These are phyloP conservation scores for Pelodiscus sinensis DNA, from an alignment of 2,113 vertebrate species.

Conservation along the genomic window DNA sequence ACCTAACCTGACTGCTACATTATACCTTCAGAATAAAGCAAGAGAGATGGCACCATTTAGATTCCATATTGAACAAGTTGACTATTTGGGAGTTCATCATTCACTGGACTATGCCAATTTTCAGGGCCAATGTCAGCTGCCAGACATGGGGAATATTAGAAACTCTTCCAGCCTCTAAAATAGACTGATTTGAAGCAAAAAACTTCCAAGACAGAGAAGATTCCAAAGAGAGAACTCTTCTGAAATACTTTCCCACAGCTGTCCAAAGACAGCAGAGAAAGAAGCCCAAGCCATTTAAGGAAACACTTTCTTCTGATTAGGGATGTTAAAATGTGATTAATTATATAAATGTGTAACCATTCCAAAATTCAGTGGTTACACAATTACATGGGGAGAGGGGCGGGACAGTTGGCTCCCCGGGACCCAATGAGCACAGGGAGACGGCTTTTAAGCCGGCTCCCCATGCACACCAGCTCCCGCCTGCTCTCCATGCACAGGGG, in stretches of 20 bases:
- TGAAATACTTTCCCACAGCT: background rate
- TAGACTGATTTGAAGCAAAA: background rate
- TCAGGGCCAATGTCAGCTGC: background rate
- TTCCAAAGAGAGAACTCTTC: background rate
- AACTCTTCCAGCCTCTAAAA: background rate
- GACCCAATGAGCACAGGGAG: too few species aligned
- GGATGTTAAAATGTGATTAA: too few species aligned
- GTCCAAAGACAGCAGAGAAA: background rate
- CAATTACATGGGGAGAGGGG: too few species aligned
- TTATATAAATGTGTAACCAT: too few species aligned
- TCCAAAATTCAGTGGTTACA: too few species aligned
- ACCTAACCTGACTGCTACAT: background rate
- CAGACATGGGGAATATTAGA: background rate
- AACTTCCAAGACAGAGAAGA: background rate
- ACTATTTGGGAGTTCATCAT: background rate
- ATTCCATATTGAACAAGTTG: background rate
- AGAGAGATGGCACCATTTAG: background rate
- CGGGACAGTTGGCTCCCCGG: too few species aligned
- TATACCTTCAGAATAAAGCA: conserved; percentile 7
- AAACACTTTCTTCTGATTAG: background rate
- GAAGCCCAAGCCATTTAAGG: background rate
- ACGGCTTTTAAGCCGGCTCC: too few species aligned
- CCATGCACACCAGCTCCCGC: too few species aligned
- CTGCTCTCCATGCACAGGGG: too few species aligned
- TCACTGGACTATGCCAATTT: background rate